Conservation (phyloP, 2,113 vertebrate species). For the Scomber scombrus region DNA sequence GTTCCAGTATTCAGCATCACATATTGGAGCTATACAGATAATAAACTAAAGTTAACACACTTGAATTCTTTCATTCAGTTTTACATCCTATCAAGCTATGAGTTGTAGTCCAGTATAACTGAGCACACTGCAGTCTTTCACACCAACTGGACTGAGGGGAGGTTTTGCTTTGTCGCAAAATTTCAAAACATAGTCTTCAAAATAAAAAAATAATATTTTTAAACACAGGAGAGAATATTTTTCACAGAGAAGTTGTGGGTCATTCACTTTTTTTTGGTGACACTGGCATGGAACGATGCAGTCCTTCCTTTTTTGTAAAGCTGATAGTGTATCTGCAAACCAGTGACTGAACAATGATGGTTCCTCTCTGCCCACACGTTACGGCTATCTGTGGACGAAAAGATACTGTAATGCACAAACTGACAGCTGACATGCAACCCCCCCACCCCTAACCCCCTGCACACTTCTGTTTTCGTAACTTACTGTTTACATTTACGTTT, state of each 20-base stretch:
- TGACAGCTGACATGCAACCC: background rate
- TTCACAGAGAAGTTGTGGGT: background rate
- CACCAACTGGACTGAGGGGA: too few species aligned
- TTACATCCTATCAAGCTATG: too few species aligned
- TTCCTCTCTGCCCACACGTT: slow-evolving; percentile 50
- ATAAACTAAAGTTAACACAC: background rate
- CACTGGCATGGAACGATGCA: background rate
- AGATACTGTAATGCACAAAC: slow-evolving; percentile 27
- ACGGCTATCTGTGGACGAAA: slow-evolving; percentile 14
- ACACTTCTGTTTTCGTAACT: too few species aligned
- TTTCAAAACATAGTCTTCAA: too few species aligned
- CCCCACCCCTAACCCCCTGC: too few species aligned
- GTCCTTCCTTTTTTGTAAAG: slow-evolving; percentile 19
- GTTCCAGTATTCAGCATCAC: background rate
- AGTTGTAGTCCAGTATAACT: too few species aligned
- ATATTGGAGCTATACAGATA: background rate
- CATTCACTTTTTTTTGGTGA: background rate
- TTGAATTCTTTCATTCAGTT: background rate
- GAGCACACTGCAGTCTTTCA: too few species aligned
- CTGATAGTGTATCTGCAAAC: slow-evolving; percentile 49
- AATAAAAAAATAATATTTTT: too few species aligned
- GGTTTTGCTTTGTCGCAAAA: too few species aligned
- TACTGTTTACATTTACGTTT: too few species aligned
- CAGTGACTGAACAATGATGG: slow-evolving; percentile 8
- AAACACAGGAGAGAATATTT: background rate